These are phyloP conservation scores for Acanthiza pusilla DNA, from an alignment of 2,797 vertebrate genomes.

Conservation along the genomic window DNA sequence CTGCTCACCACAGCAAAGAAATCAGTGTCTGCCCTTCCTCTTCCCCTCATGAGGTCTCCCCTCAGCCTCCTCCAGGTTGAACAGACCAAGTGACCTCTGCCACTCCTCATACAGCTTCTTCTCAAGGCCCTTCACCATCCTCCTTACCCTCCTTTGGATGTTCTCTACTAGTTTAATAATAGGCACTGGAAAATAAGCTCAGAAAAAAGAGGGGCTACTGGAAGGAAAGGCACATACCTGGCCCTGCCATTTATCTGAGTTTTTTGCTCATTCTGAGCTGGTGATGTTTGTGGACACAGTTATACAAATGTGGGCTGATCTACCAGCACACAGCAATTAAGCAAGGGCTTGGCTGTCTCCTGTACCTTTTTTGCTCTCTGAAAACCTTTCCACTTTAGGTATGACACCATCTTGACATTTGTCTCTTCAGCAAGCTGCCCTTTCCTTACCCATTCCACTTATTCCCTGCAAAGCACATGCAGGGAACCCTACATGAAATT, in stretches of 20 bases:
- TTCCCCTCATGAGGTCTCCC: accelerated
- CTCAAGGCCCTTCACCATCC: neutral
- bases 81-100: neutral
- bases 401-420: neutral
- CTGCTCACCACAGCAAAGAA: neutral
- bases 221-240: neutral
- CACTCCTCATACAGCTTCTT: neutral
- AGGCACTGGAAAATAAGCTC: neutral
- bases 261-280: neutral
- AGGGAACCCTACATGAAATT: neutral
- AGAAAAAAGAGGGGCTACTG: neutral
- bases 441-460: neutral
- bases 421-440: neutral
- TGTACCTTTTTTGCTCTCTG: neutral
- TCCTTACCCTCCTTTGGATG: neutral
- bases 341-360: neutral
- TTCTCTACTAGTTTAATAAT: neutral
- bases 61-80: neutral
- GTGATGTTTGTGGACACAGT: neutral
- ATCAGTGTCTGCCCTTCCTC: neutral
- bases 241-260: neutral
- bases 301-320: neutral
- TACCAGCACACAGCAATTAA: neutral
- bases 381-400: neutral
- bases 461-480: neutral